Percentiles rank a stretch among this genome's conserved stretches.
Conservation (phyloP, 2,113 vertebrate genomes). For the Bostrychus sinensis region DNA sequence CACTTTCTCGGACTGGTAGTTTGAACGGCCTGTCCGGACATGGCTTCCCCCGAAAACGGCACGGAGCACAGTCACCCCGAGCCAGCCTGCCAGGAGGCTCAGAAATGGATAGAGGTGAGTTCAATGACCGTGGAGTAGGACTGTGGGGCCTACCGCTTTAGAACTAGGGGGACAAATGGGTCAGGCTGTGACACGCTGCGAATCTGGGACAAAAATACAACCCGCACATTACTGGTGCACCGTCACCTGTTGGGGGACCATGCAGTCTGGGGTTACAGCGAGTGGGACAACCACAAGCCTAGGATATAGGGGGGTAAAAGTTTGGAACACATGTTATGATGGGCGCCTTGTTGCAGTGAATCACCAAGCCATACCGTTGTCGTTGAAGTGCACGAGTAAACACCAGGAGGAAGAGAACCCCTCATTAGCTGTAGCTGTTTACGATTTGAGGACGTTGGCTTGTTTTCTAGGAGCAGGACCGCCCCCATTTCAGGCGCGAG, state of each 20-base stretch:
- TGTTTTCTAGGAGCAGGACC: constrained; percentile 34
- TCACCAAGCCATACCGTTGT: background rate
- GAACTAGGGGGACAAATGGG: constrained; percentile 21
- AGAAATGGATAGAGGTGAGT: constrained; percentile 94
- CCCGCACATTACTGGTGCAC: constrained; percentile 21
- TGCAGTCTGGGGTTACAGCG: constrained; percentile 52
- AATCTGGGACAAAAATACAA: constrained; percentile 58
- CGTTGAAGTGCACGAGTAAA: background rate
- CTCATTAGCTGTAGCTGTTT: background rate
- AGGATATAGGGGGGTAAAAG: constrained; percentile 20
- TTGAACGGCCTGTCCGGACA: constrained; percentile 56
- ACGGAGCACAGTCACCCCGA: constrained; percentile 78
- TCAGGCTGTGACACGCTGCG: constrained; percentile 20
- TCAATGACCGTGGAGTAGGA: background rate
- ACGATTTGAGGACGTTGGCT: background rate
- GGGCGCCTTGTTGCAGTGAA: background rate
- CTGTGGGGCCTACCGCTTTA: constrained; percentile 20
- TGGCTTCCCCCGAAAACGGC: constrained; percentile 80
- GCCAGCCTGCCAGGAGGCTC: constrained; percentile 88
- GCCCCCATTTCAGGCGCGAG: constrained; percentile 49
- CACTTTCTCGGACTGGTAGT: constrained; percentile 5
- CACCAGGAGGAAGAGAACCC: rapidly evolving
- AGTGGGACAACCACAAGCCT: constrained; percentile 24
- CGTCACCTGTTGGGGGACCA: constrained; percentile 62
- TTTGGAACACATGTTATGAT: constrained; percentile 24